Conservation (phyloP, 1,140 invertebrate genomes). For the Colletes gigas region DNA sequence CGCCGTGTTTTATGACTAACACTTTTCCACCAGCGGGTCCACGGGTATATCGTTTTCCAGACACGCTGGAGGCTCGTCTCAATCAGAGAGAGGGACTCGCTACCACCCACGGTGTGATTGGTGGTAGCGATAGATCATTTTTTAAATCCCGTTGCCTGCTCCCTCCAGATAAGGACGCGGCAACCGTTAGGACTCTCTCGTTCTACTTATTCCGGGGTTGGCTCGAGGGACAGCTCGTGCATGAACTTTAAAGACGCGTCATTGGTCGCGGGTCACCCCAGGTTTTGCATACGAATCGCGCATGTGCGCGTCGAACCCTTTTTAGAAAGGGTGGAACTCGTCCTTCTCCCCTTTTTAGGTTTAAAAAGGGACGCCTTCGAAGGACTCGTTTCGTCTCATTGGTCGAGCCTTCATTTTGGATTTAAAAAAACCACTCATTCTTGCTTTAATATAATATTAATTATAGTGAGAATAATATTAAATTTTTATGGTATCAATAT, state of each 20-base stretch:
- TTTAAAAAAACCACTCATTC: not conserved
- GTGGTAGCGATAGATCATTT: slow-evolving; percentile 77
- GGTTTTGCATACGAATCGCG: slow-evolving; percentile 70
- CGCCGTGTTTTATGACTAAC: slow-evolving; percentile 60
- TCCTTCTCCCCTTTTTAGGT: not conserved
- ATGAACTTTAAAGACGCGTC: slow-evolving; percentile 71
- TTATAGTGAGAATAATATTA: too few relatives aligned
- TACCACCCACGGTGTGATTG: slow-evolving; percentile 76
- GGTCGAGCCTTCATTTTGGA: not conserved
- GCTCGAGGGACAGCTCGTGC: slow-evolving; percentile 47
- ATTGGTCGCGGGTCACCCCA: slow-evolving; percentile 62
- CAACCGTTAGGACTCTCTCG: slow-evolving; percentile 31
- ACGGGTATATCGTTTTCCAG: slow-evolving; percentile 64
- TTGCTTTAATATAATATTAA: too few relatives aligned
- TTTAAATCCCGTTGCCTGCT: slow-evolving; percentile 73
- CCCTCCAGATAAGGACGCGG: slow-evolving; percentile 72
- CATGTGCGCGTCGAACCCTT: slow-evolving; percentile 66
- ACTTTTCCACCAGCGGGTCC: slow-evolving; percentile 59
- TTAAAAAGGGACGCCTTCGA: slow-evolving; percentile 24
- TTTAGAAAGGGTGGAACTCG: slow-evolving; percentile 21
- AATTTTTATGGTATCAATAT: too few relatives aligned
- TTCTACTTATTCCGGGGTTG: slow-evolving; percentile 41
- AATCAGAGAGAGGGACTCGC: slow-evolving; percentile 71
- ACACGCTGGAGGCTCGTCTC: slow-evolving; percentile 66
- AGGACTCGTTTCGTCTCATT: slow-evolving; percentile 13